A percentile compares a stretch with the other conserved stretches of the same genome.
Evolutionary conservation across 2,888 invertebrate genomes (phyloP).

Genomic region (Synergus laeviventris): DNA sequence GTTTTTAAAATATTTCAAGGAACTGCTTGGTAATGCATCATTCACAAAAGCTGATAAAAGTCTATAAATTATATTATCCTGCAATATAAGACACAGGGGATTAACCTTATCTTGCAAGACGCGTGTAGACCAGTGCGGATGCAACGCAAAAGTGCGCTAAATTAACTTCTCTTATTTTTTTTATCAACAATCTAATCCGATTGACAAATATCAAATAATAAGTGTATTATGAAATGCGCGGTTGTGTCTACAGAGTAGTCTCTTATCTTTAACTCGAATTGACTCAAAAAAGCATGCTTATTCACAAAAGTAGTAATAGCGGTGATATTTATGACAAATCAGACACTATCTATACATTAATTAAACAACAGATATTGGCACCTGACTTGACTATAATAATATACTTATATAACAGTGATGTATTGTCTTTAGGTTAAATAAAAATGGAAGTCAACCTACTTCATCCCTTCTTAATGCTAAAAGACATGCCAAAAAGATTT

Average conservation of each 20-base stretch:
- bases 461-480: too few species aligned
- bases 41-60: background rate
- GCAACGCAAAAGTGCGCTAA: conserved; percentile 24
- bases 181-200: conserved; percentile 3
- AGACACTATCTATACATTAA: background rate
- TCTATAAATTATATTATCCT: background rate
- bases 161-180: conserved; percentile 9
- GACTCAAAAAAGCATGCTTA: too few species aligned
- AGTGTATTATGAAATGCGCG: background rate
- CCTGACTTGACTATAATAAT: background rate
- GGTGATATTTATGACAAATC: background rate
- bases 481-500: too few species aligned
- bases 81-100: background rate
- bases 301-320: background rate
- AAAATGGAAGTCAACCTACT: too few species aligned
- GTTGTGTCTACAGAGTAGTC: background rate
- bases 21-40: background rate
- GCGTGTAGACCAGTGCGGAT: background rate
- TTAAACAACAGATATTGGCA: background rate
- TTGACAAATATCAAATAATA: conserved; percentile 10
- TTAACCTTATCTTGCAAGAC: background rate
- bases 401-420: too few species aligned
- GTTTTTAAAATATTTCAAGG: too few species aligned
- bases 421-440: too few species aligned
- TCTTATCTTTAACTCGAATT: background rate